Evolutionary conservation across 2,888 invertebrate species (phyloP).

Genomic region (Patella pellucida): DNA sequence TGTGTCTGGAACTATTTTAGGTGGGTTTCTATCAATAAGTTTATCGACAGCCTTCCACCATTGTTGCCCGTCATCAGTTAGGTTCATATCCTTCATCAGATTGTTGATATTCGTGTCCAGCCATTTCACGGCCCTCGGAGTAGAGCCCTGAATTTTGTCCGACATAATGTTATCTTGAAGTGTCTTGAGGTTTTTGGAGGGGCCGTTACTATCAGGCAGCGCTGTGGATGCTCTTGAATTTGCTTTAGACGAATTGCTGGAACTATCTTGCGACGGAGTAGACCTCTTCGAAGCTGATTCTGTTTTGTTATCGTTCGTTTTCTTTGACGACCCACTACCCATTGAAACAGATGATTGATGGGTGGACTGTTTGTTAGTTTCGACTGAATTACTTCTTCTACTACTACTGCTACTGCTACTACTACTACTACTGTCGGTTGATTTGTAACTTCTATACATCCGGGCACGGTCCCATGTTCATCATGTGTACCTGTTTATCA

Average conservation of each 20-base stretch:
- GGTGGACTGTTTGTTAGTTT: too few species aligned
- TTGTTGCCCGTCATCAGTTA: neutral
- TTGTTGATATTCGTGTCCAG: neutral
- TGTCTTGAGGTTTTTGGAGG: neutral
- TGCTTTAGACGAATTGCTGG: neutral
- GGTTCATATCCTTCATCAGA: neutral
- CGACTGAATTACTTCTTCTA: too few species aligned
- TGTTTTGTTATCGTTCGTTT: neutral
- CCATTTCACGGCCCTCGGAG: neutral
- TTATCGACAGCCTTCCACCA: constrained; percentile 3
- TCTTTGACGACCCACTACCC: constrained; percentile 3
- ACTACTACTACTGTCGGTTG: too few species aligned
- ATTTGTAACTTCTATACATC: too few species aligned
- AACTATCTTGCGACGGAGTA: neutral
- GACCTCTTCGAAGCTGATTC: neutral
- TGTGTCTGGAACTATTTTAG: neutral
- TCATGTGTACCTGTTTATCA: too few species aligned
- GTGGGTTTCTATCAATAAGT: neutral
- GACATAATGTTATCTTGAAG: neutral
- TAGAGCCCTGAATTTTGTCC: neutral
- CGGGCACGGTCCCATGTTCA: too few species aligned
- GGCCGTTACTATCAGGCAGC: neutral
- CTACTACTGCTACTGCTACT: too few species aligned
- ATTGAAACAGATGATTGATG: neutral
- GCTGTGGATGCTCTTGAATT: neutral